Conservation (phyloP, 2,113 vertebrate species). For the Verasper variegatus region DNA sequence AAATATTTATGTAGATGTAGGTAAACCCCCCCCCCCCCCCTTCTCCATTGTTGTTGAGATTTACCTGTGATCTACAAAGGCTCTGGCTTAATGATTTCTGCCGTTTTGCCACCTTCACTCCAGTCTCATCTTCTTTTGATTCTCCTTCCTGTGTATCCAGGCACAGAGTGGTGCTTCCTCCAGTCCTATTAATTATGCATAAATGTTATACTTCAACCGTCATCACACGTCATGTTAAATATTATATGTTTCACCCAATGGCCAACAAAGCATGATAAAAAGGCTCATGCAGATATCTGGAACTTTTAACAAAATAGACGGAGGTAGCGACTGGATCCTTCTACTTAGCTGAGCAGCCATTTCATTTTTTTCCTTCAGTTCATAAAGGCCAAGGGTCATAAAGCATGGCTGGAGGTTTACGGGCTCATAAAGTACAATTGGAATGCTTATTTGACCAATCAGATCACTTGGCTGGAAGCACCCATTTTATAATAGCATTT, state of each 20-base stretch:
- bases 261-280: slow-evolving; percentile 6
- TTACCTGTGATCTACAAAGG: slow-evolving; percentile 53
- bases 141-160: slow-evolving; percentile 33
- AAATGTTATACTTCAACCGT: slow-evolving; percentile 63
- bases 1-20: not conserved
- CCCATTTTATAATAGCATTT: slow-evolving; percentile 79
- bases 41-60: slow-evolving; percentile 25
- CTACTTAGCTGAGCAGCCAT: slow-evolving; percentile 65
- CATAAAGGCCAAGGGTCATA: slow-evolving; percentile 75
- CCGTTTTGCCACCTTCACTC: slow-evolving; percentile 45
- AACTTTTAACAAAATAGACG: slow-evolving; percentile 28
- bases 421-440: slow-evolving; percentile 78
- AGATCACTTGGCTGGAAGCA: slow-evolving; percentile 75
- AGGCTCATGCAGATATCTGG: not conserved
- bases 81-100: slow-evolving; percentile 46
- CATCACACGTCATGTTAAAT: slow-evolving; percentile 44
- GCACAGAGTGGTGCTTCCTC: slow-evolving; percentile 53
- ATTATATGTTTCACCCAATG: slow-evolving; percentile 41
- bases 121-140: slow-evolving; percentile 57
- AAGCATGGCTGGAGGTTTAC: slow-evolving; percentile 77
- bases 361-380: slow-evolving; percentile 66
- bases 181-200: slow-evolving; percentile 68
- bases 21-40: not conserved
- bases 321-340: slow-evolving; percentile 40
- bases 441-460: slow-evolving; percentile 83